Percentiles rank a stretch among this genome's conserved stretches.
Evolutionary conservation across 1,140 invertebrate genomes (phyloP).

Genomic region (Arion vulgaris): DNA sequence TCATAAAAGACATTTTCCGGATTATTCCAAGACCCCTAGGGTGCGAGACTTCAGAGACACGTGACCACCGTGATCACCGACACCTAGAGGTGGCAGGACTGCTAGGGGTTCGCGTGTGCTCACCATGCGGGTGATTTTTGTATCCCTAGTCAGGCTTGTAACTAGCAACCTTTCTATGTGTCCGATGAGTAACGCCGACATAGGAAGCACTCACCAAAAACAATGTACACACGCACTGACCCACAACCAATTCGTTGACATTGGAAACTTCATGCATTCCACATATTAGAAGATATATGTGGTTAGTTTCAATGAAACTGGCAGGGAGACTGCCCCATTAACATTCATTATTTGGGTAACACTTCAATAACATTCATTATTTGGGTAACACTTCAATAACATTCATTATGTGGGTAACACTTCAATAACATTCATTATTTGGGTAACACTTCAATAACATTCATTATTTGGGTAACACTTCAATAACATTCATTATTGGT

Average conservation of each 20-base stretch:
- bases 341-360: no score
- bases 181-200: neutral
- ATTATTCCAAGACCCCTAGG: neutral
- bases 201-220: neutral
- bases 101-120: neutral
- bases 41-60: neutral
- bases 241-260: neutral
- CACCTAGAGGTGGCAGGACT: neutral
- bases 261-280: neutral
- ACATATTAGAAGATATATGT: neutral
- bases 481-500: no score
- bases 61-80: neutral
- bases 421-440: no score
- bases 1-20: neutral
- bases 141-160: neutral
- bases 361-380: no score
- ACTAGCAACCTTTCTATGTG: neutral
- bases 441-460: no score
- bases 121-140: slow-evolving; percentile 7
- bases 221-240: neutral
- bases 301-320: no score
- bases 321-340: no score
- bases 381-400: no score
- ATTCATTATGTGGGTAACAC: no score
- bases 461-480: no score